Conservation (phyloP, 1,140 invertebrate species). For the Hycleus cichorii region DNA sequence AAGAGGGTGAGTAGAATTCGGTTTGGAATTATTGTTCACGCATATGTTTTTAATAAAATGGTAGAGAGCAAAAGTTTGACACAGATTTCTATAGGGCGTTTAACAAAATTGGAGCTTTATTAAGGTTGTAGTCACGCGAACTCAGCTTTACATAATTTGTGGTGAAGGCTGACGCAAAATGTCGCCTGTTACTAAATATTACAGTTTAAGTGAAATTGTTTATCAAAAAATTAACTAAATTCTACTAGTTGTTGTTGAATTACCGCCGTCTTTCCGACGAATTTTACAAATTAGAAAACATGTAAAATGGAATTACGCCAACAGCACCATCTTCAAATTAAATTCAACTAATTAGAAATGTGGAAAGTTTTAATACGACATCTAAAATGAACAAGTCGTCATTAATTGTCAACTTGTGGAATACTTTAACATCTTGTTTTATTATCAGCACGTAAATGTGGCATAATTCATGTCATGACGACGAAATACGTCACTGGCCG, state of each 20-base stretch:
- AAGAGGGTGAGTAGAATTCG: no score
- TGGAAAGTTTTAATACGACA: no score
- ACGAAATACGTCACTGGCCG: slow-evolving; percentile 1
- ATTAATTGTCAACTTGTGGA: not conserved
- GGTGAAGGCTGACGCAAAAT: not conserved
- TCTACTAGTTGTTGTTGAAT: not conserved
- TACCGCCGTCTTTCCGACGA: not conserved
- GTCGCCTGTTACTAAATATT: not conserved
- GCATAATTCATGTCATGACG: slow-evolving; percentile 11
- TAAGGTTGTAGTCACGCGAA: slow-evolving; percentile 12
- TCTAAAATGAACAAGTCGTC: no score
- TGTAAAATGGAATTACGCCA: no score
- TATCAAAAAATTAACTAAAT: no score
- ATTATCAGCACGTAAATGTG: slow-evolving; percentile 5
- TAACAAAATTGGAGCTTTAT: slow-evolving; percentile 2
- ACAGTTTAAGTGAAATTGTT: not conserved
- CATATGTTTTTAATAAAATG: not conserved
- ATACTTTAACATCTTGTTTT: not conserved
- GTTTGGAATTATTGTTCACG: slow-evolving; percentile 4
- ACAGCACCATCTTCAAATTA: no score
- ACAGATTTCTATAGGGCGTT: slow-evolving; percentile 6
- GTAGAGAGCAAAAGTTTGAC: slow-evolving; percentile 7
- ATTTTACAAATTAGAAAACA: not conserved
- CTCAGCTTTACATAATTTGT: slow-evolving; percentile 6
- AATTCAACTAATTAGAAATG: no score